Evolutionary conservation across 2,113 vertebrate genomes (phyloP).

Genomic region (Abramis brama): DNA sequence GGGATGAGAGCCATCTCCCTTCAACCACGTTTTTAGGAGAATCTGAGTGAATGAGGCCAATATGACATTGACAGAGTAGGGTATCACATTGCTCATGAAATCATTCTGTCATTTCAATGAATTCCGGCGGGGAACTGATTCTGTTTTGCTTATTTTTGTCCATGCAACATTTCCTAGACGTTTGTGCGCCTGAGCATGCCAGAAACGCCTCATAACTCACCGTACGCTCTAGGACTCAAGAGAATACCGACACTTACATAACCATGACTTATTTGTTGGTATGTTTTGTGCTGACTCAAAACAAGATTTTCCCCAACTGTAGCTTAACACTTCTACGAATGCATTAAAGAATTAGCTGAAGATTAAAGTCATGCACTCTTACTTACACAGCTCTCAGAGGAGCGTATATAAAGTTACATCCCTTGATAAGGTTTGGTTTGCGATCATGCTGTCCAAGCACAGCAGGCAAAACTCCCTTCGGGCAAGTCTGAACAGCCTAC

Average conservation of each 20-base stretch:
- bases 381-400: constrained; percentile 20
- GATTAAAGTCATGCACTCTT: constrained; percentile 44
- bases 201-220: not conserved
- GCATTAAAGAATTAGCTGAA: constrained; percentile 27
- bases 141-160: not conserved
- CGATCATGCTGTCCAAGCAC: constrained; percentile 42
- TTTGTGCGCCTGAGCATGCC: not conserved
- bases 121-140: not conserved
- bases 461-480: constrained; percentile 17
- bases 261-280: not conserved
- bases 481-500: constrained; percentile 28
- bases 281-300: not conserved
- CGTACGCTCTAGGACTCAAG: not conserved
- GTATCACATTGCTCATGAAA: not conserved
- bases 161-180: not conserved
- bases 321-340: not conserved
- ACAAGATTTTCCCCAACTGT: not conserved
- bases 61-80: not conserved
- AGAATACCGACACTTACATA: not conserved
- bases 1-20: constrained; percentile 13
- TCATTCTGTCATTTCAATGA: not conserved
- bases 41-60: constrained; percentile 21
- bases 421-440: not conserved
- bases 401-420: constrained; percentile 36
- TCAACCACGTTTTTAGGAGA: not conserved